Evolutionary conservation across 2,888 invertebrate genomes (phyloP), one percentile per base, ranked within the genome.

Genomic region (Troides aeacus): DNA sequence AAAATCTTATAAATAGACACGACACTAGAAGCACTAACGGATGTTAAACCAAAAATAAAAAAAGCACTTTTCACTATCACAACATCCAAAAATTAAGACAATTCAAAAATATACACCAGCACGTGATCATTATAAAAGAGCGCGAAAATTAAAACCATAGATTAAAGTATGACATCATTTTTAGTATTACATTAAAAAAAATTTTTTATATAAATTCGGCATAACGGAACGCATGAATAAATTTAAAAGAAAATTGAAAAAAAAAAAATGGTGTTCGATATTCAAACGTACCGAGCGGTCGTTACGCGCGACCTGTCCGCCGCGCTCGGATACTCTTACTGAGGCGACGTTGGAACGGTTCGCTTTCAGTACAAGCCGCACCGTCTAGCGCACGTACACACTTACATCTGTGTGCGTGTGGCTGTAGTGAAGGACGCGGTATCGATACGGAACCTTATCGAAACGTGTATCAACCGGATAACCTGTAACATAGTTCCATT

Each of bases 251-350:
- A 5, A 30, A 30, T 30, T 30, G 62, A 68, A 74, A 71, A 64
- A 69, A 74, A 71, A 72, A 68, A 66, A 66, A 71, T 64, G 70
- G 64, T 66, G 59, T 64, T 39, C 63, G 67, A 69, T 59, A 66
- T 73, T 69, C 64, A 68, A 79, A 88, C 89, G 80, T 86, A 90
- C 90, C 89, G 65, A 74, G 79, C 78, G 79, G 72, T 82, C 78
- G 82, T 75, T 71, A 73, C 72, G 84, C 82, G 80, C 87, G 84
- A 81, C 85, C 78, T 68, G 73, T 75, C 79, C 74, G 77, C 72
- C 80, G 81, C 86, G 83, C 79, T 82, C 83, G 81, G 77, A 81
- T 78, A 80, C 78, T 80, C 74, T 70, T 81, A 84, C 88, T 87
- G 83, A 83, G 80, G 78, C 78, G 78, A 74, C 21, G 78, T 84